Evolutionary conservation across 2,797 vertebrate genomes (phyloP).

Genomic region (Gastrophryne carolinensis): DNA sequence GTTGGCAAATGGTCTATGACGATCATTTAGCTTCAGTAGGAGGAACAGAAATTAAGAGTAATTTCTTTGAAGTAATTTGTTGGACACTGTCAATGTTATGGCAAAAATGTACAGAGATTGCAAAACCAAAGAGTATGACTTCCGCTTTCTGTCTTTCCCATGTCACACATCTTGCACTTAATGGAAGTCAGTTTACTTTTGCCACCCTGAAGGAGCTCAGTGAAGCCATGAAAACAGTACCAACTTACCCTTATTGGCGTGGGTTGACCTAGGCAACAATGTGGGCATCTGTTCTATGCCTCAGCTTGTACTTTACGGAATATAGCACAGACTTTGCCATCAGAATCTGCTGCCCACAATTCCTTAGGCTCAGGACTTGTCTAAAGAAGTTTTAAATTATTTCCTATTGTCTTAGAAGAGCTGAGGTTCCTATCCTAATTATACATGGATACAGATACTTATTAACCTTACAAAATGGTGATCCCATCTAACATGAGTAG

Average conservation of each 20-base stretch:
- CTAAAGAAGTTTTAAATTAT: constrained; percentile 62
- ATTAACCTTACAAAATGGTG: not conserved
- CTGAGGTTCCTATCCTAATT: constrained; percentile 64
- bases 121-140: no score
- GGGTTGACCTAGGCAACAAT: constrained; percentile 92
- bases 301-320: constrained; percentile 83
- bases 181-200: constrained; percentile 83
- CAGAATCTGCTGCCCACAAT: constrained; percentile 88
- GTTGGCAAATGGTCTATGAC: no score
- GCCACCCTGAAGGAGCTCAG: constrained; percentile 83
- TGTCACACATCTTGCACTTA: constrained; percentile 88
- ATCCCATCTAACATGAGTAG: constrained; percentile 5
- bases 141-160: constrained; percentile 76
- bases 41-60: no score
- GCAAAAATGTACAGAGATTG: no score
- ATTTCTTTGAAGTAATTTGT: no score
- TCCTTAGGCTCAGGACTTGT: constrained; percentile 80
- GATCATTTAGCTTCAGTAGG: no score
- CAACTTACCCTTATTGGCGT: constrained; percentile 83
- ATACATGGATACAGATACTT: not conserved
- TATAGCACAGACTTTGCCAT: constrained; percentile 85
- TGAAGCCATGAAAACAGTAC: constrained; percentile 82
- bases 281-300: constrained; percentile 90
- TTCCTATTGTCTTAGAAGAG: constrained; percentile 81
- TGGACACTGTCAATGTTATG: no score